Conservation (phyloP, 2,888 invertebrate genomes). For the Tachina grossa region DNA sequence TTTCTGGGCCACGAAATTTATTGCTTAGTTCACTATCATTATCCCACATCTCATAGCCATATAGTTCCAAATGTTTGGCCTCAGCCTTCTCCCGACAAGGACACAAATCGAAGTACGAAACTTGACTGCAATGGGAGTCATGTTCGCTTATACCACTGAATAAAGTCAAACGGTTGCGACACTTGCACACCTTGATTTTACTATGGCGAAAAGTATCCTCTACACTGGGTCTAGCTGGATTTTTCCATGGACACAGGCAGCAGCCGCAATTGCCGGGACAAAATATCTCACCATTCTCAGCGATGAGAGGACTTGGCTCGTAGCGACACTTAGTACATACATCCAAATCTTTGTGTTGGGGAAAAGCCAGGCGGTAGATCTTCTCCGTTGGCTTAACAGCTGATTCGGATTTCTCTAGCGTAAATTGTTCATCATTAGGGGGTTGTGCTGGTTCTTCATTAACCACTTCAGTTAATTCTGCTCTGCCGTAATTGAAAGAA, state of each 20-base stretch:
- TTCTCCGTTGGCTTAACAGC: constrained; percentile 21
- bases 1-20: constrained; percentile 70
- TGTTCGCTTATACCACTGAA: constrained; percentile 73
- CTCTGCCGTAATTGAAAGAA: neutral
- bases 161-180: constrained; percentile 75
- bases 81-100: constrained; percentile 80
- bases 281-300: constrained; percentile 75
- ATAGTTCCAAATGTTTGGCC: constrained; percentile 76
- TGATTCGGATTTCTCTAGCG: neutral
- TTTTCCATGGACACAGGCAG: constrained; percentile 78
- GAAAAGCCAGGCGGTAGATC: constrained; percentile 75
- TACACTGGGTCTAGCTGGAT: constrained; percentile 69
- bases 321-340: constrained; percentile 77
- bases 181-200: constrained; percentile 78
- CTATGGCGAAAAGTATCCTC: constrained; percentile 72
- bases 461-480: constrained; percentile 12
- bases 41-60: constrained; percentile 76
- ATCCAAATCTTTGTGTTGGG: constrained; percentile 78
- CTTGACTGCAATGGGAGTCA: constrained; percentile 67
- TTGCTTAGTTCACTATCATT: constrained; percentile 34
- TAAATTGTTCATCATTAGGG: neutral
- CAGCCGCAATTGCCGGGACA: constrained; percentile 80
- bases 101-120: constrained; percentile 78
- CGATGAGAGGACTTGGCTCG: constrained; percentile 77
- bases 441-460: neutral